Evolutionary conservation across 2,113 vertebrate species (phyloP), one percentile per base, ranked within the genome.

Genomic region (Vombatus ursinus): DNA sequence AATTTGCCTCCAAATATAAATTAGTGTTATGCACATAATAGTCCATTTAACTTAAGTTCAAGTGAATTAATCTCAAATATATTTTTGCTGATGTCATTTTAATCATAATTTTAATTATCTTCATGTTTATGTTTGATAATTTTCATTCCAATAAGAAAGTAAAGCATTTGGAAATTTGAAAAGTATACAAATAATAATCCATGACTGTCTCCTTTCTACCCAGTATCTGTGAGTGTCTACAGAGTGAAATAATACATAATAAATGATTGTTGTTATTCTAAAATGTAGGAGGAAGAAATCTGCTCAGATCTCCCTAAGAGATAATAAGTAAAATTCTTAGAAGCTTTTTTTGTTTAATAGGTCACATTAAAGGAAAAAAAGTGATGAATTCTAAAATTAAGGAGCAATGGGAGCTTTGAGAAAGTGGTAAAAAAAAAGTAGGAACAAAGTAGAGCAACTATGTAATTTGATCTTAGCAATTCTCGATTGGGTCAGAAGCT

Each of bases 381-480:
- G 68, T 93, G 23, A 93, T 92, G 47, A 96, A 52, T 93, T 94
- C 68, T 89, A 91, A 91, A 92, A 92, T 52, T 57, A 57, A 94
- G 50, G 12, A 94, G 24, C 37, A 84, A 44, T 44, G 68, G 68
- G 68, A 84, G n/a, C n/a, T 1, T 84, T 44, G 68, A 84, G 68
- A 84, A 92, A 57, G 6, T 0, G 2, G 52, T 93, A 68, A n/a
- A 84, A 94, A 89, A 25, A 93, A 91, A 90, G 91, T 93, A 31
- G 49, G 12, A 10, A 26, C 1, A n/a, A 94, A 95, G n/a, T 92
- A 91, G 92, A 94, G 52, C 94, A 93, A 90, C n/a, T 95, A 57
- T 91, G 31, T 94, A 93, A 93, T 94, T 91, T 48, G 25, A 93
- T 50, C 14, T 23, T 90, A 84, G 8, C 19, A 93, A 3, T 97